A percentile compares a stretch with the other conserved stretches of the same genome.
Conservation (phyloP, 2,113 vertebrate genomes). For the Montifringilla adamsi region DNA sequence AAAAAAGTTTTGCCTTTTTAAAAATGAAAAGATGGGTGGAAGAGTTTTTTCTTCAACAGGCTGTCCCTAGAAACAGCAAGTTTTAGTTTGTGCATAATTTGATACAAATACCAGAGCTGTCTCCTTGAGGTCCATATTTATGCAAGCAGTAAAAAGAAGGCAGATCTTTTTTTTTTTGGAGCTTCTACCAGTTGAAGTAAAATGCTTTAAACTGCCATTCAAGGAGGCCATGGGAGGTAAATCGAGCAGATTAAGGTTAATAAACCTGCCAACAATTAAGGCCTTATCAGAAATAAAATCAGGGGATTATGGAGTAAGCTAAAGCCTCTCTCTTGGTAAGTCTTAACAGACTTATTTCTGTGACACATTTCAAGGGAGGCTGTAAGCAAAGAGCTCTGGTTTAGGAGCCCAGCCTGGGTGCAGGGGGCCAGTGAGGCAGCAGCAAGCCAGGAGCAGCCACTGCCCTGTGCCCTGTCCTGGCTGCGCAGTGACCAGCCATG, state of each 20-base stretch:
- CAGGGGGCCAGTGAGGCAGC: accelerated
- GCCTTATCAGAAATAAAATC: neutral
- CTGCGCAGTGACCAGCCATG: neutral
- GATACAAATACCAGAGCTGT: neutral
- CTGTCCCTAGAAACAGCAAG: neutral
- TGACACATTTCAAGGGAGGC: neutral
- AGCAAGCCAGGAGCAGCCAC: neutral
- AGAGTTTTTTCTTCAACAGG: neutral
- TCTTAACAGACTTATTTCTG: neutral
- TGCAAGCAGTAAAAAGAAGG: neutral
- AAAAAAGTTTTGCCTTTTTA: neutral
- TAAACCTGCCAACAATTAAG: neutral
- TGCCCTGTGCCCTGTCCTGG: neutral
- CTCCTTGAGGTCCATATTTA: neutral
- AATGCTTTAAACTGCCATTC: neutral
- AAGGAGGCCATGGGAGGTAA: neutral
- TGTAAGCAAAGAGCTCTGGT: neutral
- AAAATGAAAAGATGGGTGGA: neutral
- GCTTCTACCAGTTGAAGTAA: neutral
- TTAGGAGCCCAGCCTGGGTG: neutral
- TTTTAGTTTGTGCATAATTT: neutral
- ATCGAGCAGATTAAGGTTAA: neutral
- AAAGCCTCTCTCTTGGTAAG: neutral
- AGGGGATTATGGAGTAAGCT: neutral
- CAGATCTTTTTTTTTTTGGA: neutral